These are phyloP conservation scores for Craseonycteris thonglongyai DNA, from an alignment of 2,113 vertebrate species.

Conservation along the genomic window DNA sequence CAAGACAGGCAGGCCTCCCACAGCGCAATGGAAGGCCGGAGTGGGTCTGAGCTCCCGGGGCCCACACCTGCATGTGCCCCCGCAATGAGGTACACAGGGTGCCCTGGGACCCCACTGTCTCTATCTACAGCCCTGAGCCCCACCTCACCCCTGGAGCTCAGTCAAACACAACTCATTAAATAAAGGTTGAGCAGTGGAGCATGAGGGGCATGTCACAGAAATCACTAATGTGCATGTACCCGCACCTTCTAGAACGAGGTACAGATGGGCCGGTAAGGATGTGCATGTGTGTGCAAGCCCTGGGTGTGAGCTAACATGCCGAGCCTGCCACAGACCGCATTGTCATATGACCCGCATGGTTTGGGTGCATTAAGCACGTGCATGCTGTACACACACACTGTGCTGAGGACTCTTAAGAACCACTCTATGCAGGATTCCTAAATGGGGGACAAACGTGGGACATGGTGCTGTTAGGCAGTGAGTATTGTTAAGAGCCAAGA, in stretches of 20 bases:
- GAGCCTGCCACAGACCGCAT: background rate
- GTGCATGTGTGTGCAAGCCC: rapidly evolving
- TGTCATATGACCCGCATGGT: background rate
- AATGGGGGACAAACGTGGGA: background rate
- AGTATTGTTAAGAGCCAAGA: background rate
- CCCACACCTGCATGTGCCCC: background rate
- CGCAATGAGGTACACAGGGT: rapidly evolving
- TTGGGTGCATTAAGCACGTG: background rate
- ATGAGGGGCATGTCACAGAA: background rate
- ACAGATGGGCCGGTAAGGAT: background rate
- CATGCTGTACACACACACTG: rapidly evolving
- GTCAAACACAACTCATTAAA: background rate
- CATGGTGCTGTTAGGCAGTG: background rate
- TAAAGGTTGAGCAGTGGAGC: background rate
- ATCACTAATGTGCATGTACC: background rate
- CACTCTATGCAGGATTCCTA: background rate
- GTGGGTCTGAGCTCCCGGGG: rapidly evolving
- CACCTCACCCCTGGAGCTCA: background rate
- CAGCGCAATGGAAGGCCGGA: background rate
- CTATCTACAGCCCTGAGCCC: background rate
- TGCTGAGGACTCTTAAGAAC: background rate
- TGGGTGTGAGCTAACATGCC: background rate
- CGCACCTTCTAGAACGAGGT: background rate
- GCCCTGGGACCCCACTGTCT: rapidly evolving
- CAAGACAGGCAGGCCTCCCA: background rate